These are phyloP conservation scores for Cydia pomonella DNA, from an alignment of 1,140 invertebrate genomes.

Conservation along the genomic window DNA sequence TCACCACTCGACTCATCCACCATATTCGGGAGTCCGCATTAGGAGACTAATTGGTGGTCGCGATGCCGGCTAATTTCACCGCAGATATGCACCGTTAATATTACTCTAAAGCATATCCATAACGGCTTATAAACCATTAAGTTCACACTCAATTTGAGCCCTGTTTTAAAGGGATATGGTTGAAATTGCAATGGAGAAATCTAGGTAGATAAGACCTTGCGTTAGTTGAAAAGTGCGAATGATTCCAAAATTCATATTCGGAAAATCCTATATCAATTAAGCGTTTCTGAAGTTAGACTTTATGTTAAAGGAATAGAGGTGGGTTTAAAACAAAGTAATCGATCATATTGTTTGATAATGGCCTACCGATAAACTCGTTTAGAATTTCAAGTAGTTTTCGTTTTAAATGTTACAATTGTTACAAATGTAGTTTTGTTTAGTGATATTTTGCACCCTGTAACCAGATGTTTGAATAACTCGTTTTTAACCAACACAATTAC, in stretches of 20 bases:
- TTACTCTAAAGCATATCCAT: neutral
- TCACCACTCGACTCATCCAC: neutral
- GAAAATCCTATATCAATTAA: neutral
- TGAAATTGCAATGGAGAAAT: neutral
- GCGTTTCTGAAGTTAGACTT: neutral
- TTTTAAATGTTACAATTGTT: neutral
- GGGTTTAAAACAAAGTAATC: neutral
- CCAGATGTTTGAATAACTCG: too few relatives aligned
- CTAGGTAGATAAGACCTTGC: neutral
- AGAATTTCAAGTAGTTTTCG: neutral
- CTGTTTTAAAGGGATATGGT: neutral
- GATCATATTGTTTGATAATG: neutral
- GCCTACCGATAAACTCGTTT: neutral
- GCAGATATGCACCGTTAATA: slow-evolving; percentile 6
- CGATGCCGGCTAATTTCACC: neutral
- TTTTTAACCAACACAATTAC: too few relatives aligned
- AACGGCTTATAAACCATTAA: neutral
- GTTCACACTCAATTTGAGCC: neutral
- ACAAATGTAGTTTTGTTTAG: neutral
- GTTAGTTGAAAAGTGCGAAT: neutral
- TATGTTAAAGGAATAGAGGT: neutral
- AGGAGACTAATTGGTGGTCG: neutral
- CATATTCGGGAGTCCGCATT: slow-evolving; percentile 11
- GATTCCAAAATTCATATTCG: slow-evolving; percentile 1
- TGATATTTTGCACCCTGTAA: too few relatives aligned